These are phyloP conservation scores for Palythoa grandis DNA, from an alignment of 92 coral and sea anemone species.

Conservation along the genomic window DNA sequence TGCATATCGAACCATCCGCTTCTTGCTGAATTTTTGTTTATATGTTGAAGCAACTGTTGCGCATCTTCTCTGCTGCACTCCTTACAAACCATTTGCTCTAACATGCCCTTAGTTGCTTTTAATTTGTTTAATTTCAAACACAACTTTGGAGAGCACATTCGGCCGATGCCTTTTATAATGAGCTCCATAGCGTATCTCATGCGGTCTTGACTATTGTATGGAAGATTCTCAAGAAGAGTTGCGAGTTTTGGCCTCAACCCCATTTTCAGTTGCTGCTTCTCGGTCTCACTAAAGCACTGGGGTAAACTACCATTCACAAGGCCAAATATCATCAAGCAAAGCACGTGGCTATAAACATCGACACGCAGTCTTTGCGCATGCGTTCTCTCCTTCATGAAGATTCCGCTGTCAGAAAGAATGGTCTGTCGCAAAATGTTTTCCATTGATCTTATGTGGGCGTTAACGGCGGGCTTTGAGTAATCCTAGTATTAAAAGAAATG, in stretches of 20 bases:
- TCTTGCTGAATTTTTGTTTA: background rate
- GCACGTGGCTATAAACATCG: conserved; percentile 1
- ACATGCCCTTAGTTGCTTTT: background rate
- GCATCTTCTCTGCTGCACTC: background rate
- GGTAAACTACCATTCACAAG: conserved; percentile 18
- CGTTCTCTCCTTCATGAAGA: conserved; percentile 21
- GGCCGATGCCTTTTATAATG: background rate
- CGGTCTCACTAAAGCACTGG: background rate
- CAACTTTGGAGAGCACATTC: background rate
- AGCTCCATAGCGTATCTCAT: conserved; percentile 25
- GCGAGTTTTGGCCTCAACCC: conserved; percentile 3
- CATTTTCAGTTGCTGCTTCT: background rate
- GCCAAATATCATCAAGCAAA: background rate
- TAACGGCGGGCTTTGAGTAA: conserved; percentile 3
- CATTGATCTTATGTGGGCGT: conserved; percentile 20
- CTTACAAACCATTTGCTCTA: background rate
- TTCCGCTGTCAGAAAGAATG: background rate
- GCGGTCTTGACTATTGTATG: conserved; percentile 18
- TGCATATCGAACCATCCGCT: conserved; percentile 24
- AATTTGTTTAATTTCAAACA: background rate
- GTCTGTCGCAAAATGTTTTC: background rate
- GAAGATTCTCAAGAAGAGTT: conserved; percentile 13
- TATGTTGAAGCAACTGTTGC: background rate
- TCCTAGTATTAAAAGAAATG: background rate
- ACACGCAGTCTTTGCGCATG: conserved; percentile 29